Evolutionary conservation across 2,797 vertebrate genomes (phyloP), one percentile per base, ranked within the genome.

Genomic region (Bufotes viridis): DNA sequence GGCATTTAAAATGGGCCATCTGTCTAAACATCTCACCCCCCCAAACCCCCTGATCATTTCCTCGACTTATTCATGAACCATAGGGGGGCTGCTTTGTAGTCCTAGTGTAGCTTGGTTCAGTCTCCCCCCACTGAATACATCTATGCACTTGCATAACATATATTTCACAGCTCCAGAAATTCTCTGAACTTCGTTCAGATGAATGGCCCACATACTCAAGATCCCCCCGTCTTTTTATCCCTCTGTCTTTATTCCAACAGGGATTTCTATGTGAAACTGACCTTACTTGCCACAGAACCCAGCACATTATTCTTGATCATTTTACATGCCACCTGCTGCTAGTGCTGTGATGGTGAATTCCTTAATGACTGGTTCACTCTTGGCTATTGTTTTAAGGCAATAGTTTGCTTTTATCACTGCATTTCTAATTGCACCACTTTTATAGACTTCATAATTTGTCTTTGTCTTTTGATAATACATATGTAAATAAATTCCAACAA

Each of bases 11-110:
- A 97, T 98, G 97, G 97, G 96, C 98, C 98, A 99, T 99, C 98
- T 99, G 98, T 99, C 97, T 98, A 99, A 99, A 99, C 98, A 99
- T 98, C 96, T 97, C 97, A 96, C 95, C 96, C 97, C 97, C 96
- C 95, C 94, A 93, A 96, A 96, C 98, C 98, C 98, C 96, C 97
- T 98, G 97, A 99, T 99, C 97, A 99, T 99, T 99, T 99, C 98
- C 97, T 98, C 96, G 95, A 97, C 97, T 97, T 99, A 99, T 99
- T 99, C 98, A 99, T 98, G 98, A 99, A 94, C 98, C 97, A 95
- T 98, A 96, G 98, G 98, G 97, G 97, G 97, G 95, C 97, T 94
- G 95, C 98, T 99, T 99, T 99, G 98, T 99, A 98, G 98, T 99
- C 94, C 95, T 93, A 94, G 93, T 96, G 96, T 96, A 97, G 96